Evolutionary conservation across 92 coral and sea anemone species (phyloP), one percentile per base, ranked within the genome.

Genomic region (Chrysogorgia sp.): DNA sequence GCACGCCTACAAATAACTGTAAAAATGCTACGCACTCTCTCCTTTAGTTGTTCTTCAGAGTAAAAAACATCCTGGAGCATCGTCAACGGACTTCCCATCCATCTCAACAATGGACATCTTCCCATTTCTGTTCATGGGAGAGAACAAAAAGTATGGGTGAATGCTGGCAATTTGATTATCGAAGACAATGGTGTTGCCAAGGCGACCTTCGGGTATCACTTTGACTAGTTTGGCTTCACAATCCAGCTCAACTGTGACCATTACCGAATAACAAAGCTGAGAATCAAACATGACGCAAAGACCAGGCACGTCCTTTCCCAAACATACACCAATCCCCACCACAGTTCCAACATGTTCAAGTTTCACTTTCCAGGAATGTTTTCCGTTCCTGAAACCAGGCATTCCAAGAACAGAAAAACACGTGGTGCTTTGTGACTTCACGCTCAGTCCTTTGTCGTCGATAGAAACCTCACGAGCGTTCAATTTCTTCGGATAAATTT

Each of bases 301-400:
- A 56, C 79, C 79, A 31, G 26, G 66, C 13, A 40, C 52, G 34
- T 53, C 35, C 31, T 14, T 14, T 26, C 65, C 79, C 2, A 72
- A 19, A 22, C 79, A 72, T 23, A 72, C 30, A n/a, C 79, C 79
- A 14, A 72, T 34, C 21, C 64, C 58, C 23, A 72, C 20, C 7
- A 64, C 66, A 56, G 40, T 6, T 8, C 28, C 22, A 31, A 33
- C n/a, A 10, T 28, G 40, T 12, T 29, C 33, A 9, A 53, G 48
- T 8, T 25, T 56, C 9, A 72, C 59, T 28, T 53, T 52, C 79
- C 79, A 72, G 0, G 64, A 32, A 23, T 72, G 79, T 25, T 34
- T 52, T 8, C 79, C 79, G 0, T 49, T 21, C 14, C 7, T 21
- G 35, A 32, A 72, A 31, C 79, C 79, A 1, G 79, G 79, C 17